phyloP scores from a whole-genome alignment of 2,797 vertebrate genomes.

The Melanotaenia maccullochi region DNA sequence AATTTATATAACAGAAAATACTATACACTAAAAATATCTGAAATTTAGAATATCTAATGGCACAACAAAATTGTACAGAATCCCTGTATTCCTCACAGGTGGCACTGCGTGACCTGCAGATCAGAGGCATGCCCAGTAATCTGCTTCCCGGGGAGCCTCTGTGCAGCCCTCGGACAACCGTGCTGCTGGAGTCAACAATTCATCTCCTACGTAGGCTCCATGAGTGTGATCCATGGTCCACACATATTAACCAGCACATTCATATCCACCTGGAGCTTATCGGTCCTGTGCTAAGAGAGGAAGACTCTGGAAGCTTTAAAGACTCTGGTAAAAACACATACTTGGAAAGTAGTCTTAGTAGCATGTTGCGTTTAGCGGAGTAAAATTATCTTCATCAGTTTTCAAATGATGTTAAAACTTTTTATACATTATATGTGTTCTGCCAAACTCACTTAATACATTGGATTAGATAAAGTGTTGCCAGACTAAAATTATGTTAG shows the following conservation, averaged over 20 bases:
- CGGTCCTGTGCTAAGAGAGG: slow-evolving; percentile 78
- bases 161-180: slow-evolving; percentile 82
- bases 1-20: not conserved
- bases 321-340: slow-evolving; percentile 59
- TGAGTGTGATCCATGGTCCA: slow-evolving; percentile 80
- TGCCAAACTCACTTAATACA: not conserved
- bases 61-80: not conserved
- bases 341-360: not conserved
- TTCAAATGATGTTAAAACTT: not conserved
- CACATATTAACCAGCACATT: slow-evolving; percentile 83
- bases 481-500: not conserved
- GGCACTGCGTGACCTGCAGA: slow-evolving; percentile 84
- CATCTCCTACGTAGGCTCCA: slow-evolving; percentile 83
- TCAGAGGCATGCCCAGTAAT: slow-evolving; percentile 85
- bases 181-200: slow-evolving; percentile 83
- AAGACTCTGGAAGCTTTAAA: slow-evolving; percentile 50
- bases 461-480: slow-evolving; percentile 2
- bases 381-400: not conserved
- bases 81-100: slow-evolving; percentile 74
- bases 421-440: not conserved
- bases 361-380: not conserved
- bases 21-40: not conserved
- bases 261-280: slow-evolving; percentile 82
- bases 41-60: not conserved
- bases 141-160: slow-evolving; percentile 85